Base-by-base conservation (phyloP, 2,888 invertebrate genomes). In the Globia sparganii region DNA sequence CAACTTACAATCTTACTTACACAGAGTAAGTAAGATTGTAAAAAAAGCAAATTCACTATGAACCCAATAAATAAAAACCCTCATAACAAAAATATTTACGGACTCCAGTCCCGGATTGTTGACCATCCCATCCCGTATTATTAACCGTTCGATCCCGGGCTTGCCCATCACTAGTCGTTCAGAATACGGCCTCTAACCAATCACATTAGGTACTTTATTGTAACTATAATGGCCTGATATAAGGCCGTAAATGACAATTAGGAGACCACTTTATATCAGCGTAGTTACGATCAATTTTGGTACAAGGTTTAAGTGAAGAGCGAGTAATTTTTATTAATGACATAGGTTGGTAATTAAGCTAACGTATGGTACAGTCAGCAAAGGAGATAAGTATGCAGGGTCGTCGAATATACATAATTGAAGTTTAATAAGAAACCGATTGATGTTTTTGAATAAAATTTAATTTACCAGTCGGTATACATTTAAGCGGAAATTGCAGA, bases 211-310 rank as follows among this genome's bases (percentile, higher is more conserved):
- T 75, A 80, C 83, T 87, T 87, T 88, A 88, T 87, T 88, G 80
- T 88, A 72, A 84, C 80, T 80, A 82, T 88, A 87, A 87, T 81
- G 66, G 72, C 37, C 72, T 71, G 67, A 83, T 79, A 77, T 84
- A 88, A 87, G 78, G 75, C 80, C 69, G 68, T 88, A 84, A 87
- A 83, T 87, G 88, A 87, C 88, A 88, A 88, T 88, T 88, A 88
- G 83, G 78, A 78, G 70, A 43, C 70, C 86, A 84, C 81, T 88
- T 86, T 81, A 78, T 87, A 81, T 78, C 77, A 76, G 76, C 76
- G 75, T 70, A 66, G 72, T 85, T 80, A 81, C 59, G 62, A 56
- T 77, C 25, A n/a, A 11, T 58, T 73, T 40, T 84, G 87, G 85
- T 65, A 0, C 43, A 78, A 78, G 25, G 0, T 9, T 6, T n/a